Evolutionary conservation across 2,797 vertebrate genomes (phyloP), one percentile per base, ranked within the genome.

Genomic region (Iguana delicatissima): DNA sequence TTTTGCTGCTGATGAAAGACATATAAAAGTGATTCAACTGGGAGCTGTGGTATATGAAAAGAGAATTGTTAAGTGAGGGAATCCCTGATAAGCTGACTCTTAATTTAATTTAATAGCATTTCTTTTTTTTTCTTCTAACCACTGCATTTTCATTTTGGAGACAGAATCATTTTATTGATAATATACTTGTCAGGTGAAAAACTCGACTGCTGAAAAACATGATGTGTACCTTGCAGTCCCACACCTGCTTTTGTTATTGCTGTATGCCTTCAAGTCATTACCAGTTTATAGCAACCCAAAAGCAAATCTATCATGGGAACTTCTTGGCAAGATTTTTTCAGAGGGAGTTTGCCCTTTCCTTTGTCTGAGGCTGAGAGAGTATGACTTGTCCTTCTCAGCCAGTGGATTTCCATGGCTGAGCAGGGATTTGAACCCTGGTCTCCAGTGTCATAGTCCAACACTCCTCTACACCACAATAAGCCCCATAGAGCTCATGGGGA

Each of bases 1-100:
- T 95, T 96, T 89, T 94, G 91, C 90, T 92, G 18, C 93, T 93
- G 96, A 95, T 96, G 93, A 97, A 96, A 97, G 95, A 96, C 93
- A 96, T 96, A 89, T 92, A 92, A 95, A 95, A 94, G 90, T 88
- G 92, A 95, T 96, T 97, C 96, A 89, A 3, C 89, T 76, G 92
- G 94, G 93, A 96, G 72, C 86, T 85, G 76, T 84, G 69, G 86
- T 95, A 77, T 89, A 87, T 90, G 90, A 95, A 95, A 96, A 97
- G 92, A 77, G 42, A 96, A 93, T 92, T 13, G n/a, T 95, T 92
- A 96, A 95, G 90, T 95, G 94, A 96, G 94, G 91, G 94, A 13
- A 20, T 67, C 92, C 88, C 94, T 95, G 93, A 93, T 96, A 95
- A 94, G 90, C 95, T 96, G 94, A 94, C 92, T 93, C 42, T n/a